Evolutionary conservation across 2,113 vertebrate species (phyloP), one percentile per base, ranked within the genome.

Genomic region (Pygoscelis antarcticus): DNA sequence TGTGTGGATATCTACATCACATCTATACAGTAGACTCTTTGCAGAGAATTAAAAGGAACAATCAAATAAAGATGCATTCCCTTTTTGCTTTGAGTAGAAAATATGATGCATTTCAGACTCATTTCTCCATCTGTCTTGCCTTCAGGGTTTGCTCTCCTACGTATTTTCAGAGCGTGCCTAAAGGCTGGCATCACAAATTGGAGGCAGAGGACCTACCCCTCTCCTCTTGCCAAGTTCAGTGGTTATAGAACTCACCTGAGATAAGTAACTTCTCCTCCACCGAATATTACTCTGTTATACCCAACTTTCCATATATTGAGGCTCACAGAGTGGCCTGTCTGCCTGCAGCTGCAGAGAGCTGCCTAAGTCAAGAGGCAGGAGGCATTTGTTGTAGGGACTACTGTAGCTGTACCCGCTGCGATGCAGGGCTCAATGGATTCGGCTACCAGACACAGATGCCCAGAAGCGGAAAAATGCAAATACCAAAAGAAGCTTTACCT

Each of bases 401-500:
- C 15, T 34, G 7, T 13, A 61, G 60, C 14, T 54, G 11, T 47
- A 66, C 13, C 18, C 74, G n/a, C 58, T 91, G 71, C 0, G 0
- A 77, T 11, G 64, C n/a, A 69, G 22, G 44, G 34, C n/a, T 64
- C 0, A 0, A 54, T 26, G 32, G 36, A 91, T 64, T 70, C 1
- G 3, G 22, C 29, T 52, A 52, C 13, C 25, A 60, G 30, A 74
- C 25, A 70, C 0, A 1, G 47, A 82, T 34, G 46, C 9, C 36
- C 36, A 11, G 65, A 83, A 30, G 5, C 51, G 2, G 2, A 65
- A 87, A 94, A 91, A 87, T 16, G 30, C 82, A 87, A 62, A 66
- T 38, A 94, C 86, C 77, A 55, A 78, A 90, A 92, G 81, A 68
- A 96, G 85, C 87, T 97, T 97, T 96, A 98, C 52, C 94, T 97